Evolutionary conservation across 2,797 vertebrate species (phyloP).

Genomic region (Cryptoprocta ferox): DNA sequence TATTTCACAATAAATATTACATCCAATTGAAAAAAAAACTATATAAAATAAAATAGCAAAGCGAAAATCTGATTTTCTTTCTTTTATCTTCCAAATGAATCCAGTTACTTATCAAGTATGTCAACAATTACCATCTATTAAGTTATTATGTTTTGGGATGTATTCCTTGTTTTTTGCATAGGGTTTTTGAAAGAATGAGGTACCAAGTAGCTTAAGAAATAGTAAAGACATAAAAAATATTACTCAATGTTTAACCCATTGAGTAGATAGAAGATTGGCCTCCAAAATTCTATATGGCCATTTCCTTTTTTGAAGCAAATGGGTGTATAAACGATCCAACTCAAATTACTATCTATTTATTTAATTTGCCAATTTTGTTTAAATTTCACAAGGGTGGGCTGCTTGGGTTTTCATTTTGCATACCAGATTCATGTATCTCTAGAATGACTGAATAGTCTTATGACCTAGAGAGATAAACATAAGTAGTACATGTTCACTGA

Average conservation of each 20-base stretch:
- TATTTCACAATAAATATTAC: background rate
- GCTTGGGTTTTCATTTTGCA: background rate
- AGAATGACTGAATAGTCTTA: background rate
- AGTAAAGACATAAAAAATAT: background rate
- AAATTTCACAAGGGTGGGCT: background rate
- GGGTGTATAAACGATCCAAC: background rate
- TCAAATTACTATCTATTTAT: slow-evolving; percentile 4
- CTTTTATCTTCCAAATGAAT: background rate
- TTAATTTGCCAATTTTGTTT: slow-evolving; percentile 26
- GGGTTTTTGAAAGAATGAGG: background rate
- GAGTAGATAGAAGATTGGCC: background rate
- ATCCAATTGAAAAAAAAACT: background rate
- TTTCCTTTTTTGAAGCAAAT: background rate
- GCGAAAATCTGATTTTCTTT: background rate
- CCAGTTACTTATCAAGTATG: background rate
- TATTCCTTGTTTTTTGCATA: background rate
- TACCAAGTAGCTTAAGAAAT: background rate
- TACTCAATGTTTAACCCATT: background rate
- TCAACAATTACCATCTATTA: background rate
- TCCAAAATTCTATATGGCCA: background rate
- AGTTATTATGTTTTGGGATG: background rate
- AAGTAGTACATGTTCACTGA: background rate
- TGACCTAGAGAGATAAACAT: background rate
- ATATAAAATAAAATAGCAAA: background rate
- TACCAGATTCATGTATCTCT: background rate